Base-by-base conservation (phyloP, 2,797 vertebrate species). In the Argya squamiceps region DNA sequence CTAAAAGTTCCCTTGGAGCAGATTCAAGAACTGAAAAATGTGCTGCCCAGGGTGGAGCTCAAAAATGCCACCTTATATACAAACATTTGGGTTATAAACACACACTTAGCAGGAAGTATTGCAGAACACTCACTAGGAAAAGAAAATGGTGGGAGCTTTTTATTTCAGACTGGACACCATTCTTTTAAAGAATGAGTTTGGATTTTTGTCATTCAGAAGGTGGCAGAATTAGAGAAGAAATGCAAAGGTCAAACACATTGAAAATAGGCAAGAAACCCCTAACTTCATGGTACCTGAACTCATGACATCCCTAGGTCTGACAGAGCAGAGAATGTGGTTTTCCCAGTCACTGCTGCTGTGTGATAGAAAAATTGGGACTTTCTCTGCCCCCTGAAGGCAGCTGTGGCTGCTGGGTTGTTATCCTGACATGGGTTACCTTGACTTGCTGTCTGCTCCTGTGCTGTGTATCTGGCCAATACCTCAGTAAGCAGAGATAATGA, bases 101-200 rank as follows among this genome's bases (percentile, higher is more conserved):
- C 43, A 84, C 92, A 88, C 63, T 94, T 86, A 91, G 44, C 81
- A 97, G 95, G 95, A 97, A 96, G 93, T 83, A 75, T 43, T 93
- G 47, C 69, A 82, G 70, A 93, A 88, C 75, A 59, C 89, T 95
- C 94, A 78, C 70, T 63, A 34, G 70, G 58, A 65, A 86, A 94
- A 76, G 64, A 91, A 82, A 95, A 62, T 32, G 1, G 14, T 37
- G 46, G 11, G 58, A 81, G 26, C 58, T 78, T 85, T 93, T 91
- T 59, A 32, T 92, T 95, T 88, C 73, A 68, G 58, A 27, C 36
- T 87, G 47, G 46, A 47, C 16, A 46, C 46, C 20, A 32, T 80
- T 71, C 82, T 92, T 34, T 70, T 78, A 49, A 69, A 78, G 30
- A 22, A 44, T 62, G 30, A 36, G 14, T 20, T 83, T 88, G 47